Percentiles rank a stretch among this genome's conserved stretches.
These are phyloP conservation scores for Punctoribates punctum DNA, from an alignment of 2,888 invertebrate species.

Conservation along the genomic window DNA sequence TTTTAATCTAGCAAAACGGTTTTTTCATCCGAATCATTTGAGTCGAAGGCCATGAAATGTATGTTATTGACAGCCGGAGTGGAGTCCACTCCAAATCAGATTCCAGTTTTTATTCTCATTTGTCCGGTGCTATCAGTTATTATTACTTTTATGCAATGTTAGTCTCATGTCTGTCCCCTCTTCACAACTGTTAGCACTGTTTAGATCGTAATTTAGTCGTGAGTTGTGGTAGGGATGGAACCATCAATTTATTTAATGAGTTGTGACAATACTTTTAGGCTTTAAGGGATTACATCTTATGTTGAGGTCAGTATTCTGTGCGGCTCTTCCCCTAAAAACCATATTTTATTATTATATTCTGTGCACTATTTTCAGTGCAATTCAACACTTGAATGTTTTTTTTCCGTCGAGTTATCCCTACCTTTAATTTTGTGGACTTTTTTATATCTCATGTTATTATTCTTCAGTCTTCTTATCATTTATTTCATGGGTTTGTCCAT, in stretches of 20 bases:
- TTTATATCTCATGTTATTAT: background rate
- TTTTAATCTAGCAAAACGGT: no score
- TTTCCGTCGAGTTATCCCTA: background rate
- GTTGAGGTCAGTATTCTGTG: background rate
- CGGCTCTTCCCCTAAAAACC: background rate
- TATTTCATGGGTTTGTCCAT: background rate
- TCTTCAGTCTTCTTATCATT: background rate
- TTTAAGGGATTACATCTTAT: background rate
- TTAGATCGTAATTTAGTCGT: background rate
- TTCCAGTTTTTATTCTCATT: background rate
- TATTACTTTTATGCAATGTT: background rate
- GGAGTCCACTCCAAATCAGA: no score
- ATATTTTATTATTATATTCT: slow-evolving; percentile 23
- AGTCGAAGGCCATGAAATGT: no score
- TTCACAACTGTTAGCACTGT: background rate
- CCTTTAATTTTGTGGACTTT: background rate
- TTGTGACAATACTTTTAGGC: background rate
- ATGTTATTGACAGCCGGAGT: no score
- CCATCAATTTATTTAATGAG: background rate
- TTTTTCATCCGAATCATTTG: no score
- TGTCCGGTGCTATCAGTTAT: background rate
- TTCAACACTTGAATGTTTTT: background rate
- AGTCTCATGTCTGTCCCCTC: background rate
- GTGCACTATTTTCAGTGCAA: background rate
- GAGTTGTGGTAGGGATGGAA: background rate